Conservation (phyloP, 2,888 invertebrate species). For the Tenodera sinensis region DNA sequence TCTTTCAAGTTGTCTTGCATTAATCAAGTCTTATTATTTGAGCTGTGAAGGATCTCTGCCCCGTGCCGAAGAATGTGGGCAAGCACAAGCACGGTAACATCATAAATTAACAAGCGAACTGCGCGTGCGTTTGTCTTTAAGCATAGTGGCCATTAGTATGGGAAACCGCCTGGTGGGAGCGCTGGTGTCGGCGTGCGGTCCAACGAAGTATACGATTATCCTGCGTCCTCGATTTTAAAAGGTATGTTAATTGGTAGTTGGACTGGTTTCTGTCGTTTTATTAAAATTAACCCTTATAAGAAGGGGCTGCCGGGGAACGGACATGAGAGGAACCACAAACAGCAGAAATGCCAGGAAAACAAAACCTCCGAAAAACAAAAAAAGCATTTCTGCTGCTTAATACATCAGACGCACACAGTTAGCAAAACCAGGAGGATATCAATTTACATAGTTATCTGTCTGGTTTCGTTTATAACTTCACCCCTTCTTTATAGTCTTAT, state of each 20-base stretch:
- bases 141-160: neutral
- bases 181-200: neutral
- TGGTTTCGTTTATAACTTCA: neutral
- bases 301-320: neutral
- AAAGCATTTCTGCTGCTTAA: neutral
- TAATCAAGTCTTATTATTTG: neutral
- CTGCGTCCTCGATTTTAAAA: slow-evolving; percentile 1
- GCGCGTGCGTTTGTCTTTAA: neutral
- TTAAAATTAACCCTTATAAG: neutral
- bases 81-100: neutral
- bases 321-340: neutral
- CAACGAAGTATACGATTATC: neutral
- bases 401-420: neutral
- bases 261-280: slow-evolving; percentile 2
- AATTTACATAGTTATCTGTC: neutral
- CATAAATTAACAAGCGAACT: neutral
- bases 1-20: neutral
- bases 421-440: neutral
- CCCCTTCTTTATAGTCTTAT: neutral
- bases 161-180: neutral
- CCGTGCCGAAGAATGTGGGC: neutral
- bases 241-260: slow-evolving; percentile 4
- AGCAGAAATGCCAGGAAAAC: neutral
- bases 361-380: neutral
- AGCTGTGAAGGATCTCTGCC: neutral